phyloP scores from a whole-genome alignment of 2,888 invertebrate genomes.

The Drosophila borborema region DNA sequence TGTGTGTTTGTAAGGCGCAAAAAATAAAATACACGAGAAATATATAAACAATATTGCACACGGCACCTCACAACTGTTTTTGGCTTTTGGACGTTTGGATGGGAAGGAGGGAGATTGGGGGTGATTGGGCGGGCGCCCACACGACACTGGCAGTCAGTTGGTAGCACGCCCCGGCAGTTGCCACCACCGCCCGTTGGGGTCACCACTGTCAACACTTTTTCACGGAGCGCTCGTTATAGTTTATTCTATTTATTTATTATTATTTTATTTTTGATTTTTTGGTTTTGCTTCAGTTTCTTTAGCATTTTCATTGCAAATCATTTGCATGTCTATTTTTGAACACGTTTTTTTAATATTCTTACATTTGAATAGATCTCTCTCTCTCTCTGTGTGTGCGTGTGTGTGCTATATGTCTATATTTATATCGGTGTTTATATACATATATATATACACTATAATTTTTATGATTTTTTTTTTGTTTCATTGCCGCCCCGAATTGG shows the following conservation, averaged over 20 bases:
- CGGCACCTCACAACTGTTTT: slow-evolving; percentile 75
- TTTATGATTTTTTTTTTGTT: slow-evolving; percentile 68
- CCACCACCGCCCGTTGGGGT: slow-evolving; percentile 31
- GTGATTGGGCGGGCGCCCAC: slow-evolving; percentile 56
- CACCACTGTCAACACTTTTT: slow-evolving; percentile 69
- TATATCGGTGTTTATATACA: slow-evolving; percentile 18
- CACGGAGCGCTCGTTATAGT: slow-evolving; percentile 64
- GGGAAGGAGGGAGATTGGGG: background rate
- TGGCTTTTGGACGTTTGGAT: slow-evolving; percentile 18
- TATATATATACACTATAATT: slow-evolving; percentile 44
- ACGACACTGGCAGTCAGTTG: slow-evolving; percentile 50
- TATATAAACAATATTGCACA: slow-evolving; percentile 85
- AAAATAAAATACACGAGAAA: slow-evolving; percentile 58
- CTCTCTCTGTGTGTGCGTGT: background rate
- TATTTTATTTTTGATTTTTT: slow-evolving; percentile 9
- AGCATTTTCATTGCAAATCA: slow-evolving; percentile 76
- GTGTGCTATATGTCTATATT: slow-evolving; percentile 15
- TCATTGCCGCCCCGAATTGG: slow-evolving; percentile 70
- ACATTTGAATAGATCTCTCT: slow-evolving; percentile 14
- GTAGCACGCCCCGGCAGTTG: slow-evolving; percentile 21
- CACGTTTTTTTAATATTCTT: slow-evolving; percentile 64
- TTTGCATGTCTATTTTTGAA: slow-evolving; percentile 80
- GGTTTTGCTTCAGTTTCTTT: slow-evolving; percentile 9
- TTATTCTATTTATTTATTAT: slow-evolving; percentile 39
- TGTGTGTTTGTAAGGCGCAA: slow-evolving; percentile 35